Conservation (phyloP, 2,113 vertebrate genomes). For the Microtus pennsylvanicus region DNA sequence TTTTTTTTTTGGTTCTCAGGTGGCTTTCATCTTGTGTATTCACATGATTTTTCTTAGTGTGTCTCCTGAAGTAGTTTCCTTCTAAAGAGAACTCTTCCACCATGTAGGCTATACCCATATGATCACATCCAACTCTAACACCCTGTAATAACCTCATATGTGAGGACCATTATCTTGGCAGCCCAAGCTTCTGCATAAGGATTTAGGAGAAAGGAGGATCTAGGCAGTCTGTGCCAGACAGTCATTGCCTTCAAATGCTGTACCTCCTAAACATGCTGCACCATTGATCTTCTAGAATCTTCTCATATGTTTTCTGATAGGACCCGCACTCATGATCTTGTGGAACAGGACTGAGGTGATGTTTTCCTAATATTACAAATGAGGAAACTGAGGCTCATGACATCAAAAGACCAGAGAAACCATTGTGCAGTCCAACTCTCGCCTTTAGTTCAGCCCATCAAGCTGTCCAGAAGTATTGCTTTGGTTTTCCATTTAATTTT, state of each 20-base stretch:
- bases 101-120: background rate
- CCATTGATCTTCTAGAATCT: background rate
- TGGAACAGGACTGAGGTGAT: background rate
- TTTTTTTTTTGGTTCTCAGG: background rate
- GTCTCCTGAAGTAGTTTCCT: background rate
- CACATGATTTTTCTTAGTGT: background rate
- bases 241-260: conserved; percentile 1
- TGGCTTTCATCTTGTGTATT: background rate
- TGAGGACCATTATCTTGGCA: background rate
- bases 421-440: background rate
- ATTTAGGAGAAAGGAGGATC: background rate
- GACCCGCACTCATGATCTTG: background rate
- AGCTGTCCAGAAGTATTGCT: background rate
- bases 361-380: background rate
- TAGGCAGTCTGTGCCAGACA: background rate
- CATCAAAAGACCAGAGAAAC: background rate
- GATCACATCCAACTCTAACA: background rate
- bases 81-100: background rate
- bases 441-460: background rate
- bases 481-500: background rate
- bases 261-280: background rate
- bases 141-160: background rate
- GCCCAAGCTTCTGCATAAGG: background rate
- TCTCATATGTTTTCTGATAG: background rate
- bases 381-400: background rate